Base-by-base conservation (phyloP, 1,140 invertebrate species). In the Kradibia gibbosae region DNA sequence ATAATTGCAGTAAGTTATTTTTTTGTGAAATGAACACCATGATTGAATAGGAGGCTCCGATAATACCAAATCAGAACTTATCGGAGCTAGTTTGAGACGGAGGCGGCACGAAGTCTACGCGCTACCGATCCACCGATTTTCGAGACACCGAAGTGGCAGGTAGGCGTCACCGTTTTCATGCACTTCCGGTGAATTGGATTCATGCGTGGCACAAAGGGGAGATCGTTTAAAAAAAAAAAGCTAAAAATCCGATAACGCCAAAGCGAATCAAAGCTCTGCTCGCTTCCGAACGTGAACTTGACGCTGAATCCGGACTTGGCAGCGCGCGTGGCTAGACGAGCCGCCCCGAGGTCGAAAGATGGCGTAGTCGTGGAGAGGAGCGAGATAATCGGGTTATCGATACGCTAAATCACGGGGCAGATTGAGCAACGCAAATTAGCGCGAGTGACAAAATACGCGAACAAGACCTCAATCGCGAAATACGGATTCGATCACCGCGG, bases 361-460 rank as follows among this genome's bases (percentile, higher is more conserved):
- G 84, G 50, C 50, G 82, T n/a, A 83, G 84, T 83, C 78, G 83
- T 75, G 85, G 86, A 85, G 86, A 84, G 82, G 83, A 78, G 81
- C 67, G 71, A 82, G 60, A 84, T 90, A 91, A 91, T 90, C 83
- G 84, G 83, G 87, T 91, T 91, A 90, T 89, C 88, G 87, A 84
- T 83, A 86, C n/a, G n/a, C 86, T 82, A 90, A 90, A 90, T 90
- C 88, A 91, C 87, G 88, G 83, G 82, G n/a, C n/a, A 53, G 60
- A 39, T 39, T 79, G 78, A 67, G 57, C 39, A 67, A 39, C 73
- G 17, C 34, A n/a, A n/a, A n/a, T n/a, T n/a, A n/a, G 45, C 80
- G 80, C 78, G 76, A 84, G 83, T 81, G 78, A 80, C 74, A 0
- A 1, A 3, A 10, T 72, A 15, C 42, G 25, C 25, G 65, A 70